These are phyloP conservation scores for Catalaphyllia jardinei DNA, from an alignment of 64 coral and sea anemone species.

Conservation along the genomic window DNA sequence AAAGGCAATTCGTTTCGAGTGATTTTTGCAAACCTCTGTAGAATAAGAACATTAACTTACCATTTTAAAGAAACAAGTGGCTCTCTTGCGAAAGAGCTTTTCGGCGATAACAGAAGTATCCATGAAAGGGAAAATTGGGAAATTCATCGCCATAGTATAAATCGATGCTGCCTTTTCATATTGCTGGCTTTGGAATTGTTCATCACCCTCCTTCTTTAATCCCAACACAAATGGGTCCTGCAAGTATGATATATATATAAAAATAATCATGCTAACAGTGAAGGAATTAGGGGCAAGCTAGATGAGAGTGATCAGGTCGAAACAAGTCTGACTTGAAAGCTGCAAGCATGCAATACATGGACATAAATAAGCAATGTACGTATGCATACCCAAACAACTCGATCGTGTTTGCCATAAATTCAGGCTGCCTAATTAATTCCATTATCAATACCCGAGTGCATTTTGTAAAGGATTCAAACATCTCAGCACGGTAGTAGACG, in stretches of 20 bases:
- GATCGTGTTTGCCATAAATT: no score
- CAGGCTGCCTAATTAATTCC: no score
- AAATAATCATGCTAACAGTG: not conserved
- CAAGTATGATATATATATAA: not conserved
- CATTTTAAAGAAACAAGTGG: conserved; percentile 20
- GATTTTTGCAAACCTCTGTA: not conserved
- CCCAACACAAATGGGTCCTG: not conserved
- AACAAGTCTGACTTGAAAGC: not conserved
- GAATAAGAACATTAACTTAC: not conserved
- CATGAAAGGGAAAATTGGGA: not conserved
- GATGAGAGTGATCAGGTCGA: not conserved
- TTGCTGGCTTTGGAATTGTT: not conserved
- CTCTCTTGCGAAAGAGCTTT: conserved; percentile 19
- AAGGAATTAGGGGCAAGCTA: no score
- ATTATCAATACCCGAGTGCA: no score
- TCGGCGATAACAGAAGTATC: not conserved
- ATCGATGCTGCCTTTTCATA: not conserved
- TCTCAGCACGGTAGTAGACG: no score
- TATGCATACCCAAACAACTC: no score
- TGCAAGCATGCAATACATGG: no score
- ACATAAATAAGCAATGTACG: no score
- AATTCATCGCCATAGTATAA: not conserved
- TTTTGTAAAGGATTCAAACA: no score
- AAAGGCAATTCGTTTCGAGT: not conserved
- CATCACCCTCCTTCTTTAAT: not conserved